Evolutionary conservation across 1,140 invertebrate genomes (phyloP).

Genomic region (Rhagoletis zephyria): DNA sequence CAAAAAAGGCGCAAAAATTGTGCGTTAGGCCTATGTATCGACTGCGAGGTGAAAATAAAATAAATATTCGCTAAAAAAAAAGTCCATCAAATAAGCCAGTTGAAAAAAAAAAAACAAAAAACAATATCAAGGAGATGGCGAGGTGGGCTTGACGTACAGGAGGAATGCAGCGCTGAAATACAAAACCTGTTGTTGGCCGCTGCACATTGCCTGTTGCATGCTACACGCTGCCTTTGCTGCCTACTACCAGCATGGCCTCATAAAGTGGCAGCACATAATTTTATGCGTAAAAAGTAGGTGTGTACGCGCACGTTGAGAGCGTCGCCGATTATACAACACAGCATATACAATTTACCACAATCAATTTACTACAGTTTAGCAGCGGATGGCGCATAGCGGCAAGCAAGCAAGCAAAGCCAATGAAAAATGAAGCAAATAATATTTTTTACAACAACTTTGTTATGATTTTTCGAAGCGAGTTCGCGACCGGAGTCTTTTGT

Average conservation of each 20-base stretch:
- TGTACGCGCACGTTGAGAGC: constrained; percentile 32
- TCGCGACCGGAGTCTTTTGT: not conserved
- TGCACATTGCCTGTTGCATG: not conserved
- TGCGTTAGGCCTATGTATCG: not conserved
- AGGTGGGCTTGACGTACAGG: not conserved
- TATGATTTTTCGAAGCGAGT: constrained; percentile 29
- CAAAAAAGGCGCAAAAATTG: constrained; percentile 48
- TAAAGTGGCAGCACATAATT: constrained; percentile 1
- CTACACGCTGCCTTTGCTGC: not conserved
- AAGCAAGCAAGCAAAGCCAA: not conserved
- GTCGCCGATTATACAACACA: constrained; percentile 19
- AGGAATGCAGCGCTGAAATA: not conserved
- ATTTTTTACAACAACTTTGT: constrained; percentile 47
- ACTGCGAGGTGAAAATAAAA: constrained; percentile 13
- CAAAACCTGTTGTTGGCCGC: constrained; percentile 17
- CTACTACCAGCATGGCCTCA: not conserved
- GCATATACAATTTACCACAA: constrained; percentile 31
- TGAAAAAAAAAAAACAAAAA: not conserved
- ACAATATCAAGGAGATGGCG: not conserved
- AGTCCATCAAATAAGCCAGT: not conserved
- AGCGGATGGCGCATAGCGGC: constrained; percentile 28
- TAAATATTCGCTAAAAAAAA: not conserved
- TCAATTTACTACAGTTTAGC: constrained; percentile 43
- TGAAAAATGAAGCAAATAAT: not conserved
- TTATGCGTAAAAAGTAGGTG: constrained; percentile 50